Conservation (phyloP, 2,797 vertebrate species). For the Enteromius fasciolatus region DNA sequence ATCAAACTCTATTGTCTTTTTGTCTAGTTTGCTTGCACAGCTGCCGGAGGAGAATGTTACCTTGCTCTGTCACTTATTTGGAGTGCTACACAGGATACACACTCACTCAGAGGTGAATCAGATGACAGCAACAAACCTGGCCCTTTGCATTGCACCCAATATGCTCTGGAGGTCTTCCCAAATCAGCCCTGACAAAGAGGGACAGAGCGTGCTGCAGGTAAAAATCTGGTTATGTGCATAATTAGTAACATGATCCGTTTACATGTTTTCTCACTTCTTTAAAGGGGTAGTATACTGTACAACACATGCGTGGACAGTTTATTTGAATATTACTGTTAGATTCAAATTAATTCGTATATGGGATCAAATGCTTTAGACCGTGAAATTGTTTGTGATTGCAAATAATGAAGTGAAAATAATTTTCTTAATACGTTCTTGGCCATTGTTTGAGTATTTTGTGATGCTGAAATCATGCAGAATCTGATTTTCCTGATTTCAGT, state of each 20-base stretch:
- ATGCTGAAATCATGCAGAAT: background rate
- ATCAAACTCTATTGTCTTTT: conserved; percentile 19
- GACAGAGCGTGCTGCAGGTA: conserved; percentile 67
- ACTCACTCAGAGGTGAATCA: conserved; percentile 76
- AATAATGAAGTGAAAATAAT: background rate
- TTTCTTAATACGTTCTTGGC: background rate
- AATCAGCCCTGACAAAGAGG: conserved; percentile 76
- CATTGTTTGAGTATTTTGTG: conserved; percentile 5
- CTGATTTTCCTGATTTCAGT: background rate
- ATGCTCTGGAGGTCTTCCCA: conserved; percentile 78
- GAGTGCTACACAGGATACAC: conserved; percentile 77
- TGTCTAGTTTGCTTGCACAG: conserved; percentile 72
- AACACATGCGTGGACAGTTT: background rate
- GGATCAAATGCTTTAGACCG: too few relatives aligned
- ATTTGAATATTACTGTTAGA: background rate
- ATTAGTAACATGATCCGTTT: background rate
- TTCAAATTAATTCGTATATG: background rate
- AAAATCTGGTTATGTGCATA: background rate
- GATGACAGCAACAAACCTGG: conserved; percentile 81
- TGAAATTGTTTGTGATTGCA: background rate
- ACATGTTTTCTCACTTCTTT: background rate
- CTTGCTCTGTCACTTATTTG: conserved; percentile 78
- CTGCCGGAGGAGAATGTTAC: conserved; percentile 76
- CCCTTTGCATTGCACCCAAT: conserved; percentile 82
- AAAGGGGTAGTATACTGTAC: background rate